Conservation (phyloP, 2,888 invertebrate genomes). For the Crioceris asparagi region DNA sequence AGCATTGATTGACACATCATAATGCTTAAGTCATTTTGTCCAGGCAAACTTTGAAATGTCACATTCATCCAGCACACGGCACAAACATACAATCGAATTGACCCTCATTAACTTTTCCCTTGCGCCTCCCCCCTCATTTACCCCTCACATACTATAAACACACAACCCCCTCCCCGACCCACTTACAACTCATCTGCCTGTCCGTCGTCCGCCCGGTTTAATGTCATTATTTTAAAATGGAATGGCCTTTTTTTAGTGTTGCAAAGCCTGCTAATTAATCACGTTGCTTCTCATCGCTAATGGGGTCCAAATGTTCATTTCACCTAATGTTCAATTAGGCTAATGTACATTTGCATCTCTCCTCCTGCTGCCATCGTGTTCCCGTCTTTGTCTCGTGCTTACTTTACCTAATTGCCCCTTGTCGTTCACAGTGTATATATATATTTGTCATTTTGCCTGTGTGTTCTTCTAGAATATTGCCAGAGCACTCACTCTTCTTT, state of each 20-base stretch:
- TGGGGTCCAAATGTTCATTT: slow-evolving; percentile 41
- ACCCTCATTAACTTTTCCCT: no score
- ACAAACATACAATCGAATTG: no score
- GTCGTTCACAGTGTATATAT: slow-evolving; percentile 19
- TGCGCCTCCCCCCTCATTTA: no score
- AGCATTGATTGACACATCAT: no score
- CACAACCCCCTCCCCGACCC: neutral
- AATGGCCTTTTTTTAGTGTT: slow-evolving; percentile 27
- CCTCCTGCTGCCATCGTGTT: slow-evolving; percentile 30
- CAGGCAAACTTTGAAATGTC: no score
- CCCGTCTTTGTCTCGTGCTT: slow-evolving; percentile 32
- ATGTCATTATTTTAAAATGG: slow-evolving; percentile 28
- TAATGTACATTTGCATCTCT: slow-evolving; percentile 43
- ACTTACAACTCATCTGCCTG: neutral
- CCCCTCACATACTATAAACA: neutral
- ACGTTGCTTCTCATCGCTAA: slow-evolving; percentile 37
- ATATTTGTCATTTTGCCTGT: slow-evolving; percentile 17
- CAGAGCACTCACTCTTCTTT: no score
- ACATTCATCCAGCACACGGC: no score
- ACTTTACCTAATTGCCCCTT: slow-evolving; percentile 38
- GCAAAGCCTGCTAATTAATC: slow-evolving; percentile 36
- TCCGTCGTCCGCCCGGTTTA: slow-evolving; percentile 11
- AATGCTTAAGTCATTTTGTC: no score
- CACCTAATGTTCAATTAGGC: slow-evolving; percentile 43
- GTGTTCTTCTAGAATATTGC: no score